These are phyloP conservation scores for Dermatemys mawii DNA, from an alignment of 2,113 vertebrate species.

Conservation along the genomic window DNA sequence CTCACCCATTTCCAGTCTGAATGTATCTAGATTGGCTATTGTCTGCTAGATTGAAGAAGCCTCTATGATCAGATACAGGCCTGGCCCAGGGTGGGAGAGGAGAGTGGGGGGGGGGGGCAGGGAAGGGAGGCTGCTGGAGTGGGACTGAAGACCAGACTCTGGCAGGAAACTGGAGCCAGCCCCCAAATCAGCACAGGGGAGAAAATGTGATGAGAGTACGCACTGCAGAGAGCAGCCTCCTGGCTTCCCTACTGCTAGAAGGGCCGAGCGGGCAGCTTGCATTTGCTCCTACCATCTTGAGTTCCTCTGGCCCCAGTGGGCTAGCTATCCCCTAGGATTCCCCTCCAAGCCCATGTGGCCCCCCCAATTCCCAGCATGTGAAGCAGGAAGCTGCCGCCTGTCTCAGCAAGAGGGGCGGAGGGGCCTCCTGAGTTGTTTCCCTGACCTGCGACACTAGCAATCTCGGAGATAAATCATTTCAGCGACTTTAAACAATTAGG, in stretches of 20 bases:
- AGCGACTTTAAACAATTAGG: conserved; percentile 29
- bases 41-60: background rate
- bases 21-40: background rate
- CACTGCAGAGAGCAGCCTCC: background rate
- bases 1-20: background rate
- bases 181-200: background rate
- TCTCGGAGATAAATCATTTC: conserved; percentile 38
- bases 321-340: background rate
- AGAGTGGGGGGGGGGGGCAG: too few relatives aligned
- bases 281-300: background rate
- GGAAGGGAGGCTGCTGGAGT: background rate
- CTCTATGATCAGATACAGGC: background rate
- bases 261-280: background rate
- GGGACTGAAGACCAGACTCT: background rate
- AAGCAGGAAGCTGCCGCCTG: background rate
- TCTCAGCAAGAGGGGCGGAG: background rate
- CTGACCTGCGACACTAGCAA: conserved; percentile 2
- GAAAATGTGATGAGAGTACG: background rate
- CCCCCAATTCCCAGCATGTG: background rate
- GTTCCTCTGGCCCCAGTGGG: background rate
- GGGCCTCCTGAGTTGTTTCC: background rate
- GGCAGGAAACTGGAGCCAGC: background rate
- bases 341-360: background rate
- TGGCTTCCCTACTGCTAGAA: background rate
- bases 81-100: too few relatives aligned